Conservation (phyloP, 1,140 invertebrate species). For the Uloborus diversus region DNA sequence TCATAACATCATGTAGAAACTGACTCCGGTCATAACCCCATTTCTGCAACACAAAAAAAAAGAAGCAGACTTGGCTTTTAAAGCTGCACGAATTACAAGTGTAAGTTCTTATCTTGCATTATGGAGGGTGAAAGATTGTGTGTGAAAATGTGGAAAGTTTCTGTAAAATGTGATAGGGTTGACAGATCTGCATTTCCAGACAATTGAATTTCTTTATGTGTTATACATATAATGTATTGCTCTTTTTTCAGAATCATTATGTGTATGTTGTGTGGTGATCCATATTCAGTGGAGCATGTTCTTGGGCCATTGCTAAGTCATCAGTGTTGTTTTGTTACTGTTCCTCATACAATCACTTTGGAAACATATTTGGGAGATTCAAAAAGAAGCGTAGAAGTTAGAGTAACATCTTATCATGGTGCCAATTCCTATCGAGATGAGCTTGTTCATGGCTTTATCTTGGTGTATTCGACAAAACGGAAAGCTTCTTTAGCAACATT, state of each 20-base stretch:
- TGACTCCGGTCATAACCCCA: too few relatives aligned
- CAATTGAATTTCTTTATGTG: too few relatives aligned
- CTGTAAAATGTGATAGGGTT: too few relatives aligned
- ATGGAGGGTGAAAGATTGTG: too few relatives aligned
- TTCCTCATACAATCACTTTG: conserved; percentile 86
- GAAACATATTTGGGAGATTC: conserved; percentile 91
- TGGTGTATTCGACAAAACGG: conserved; percentile 94
- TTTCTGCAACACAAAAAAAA: too few relatives aligned
- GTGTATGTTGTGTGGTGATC: conserved; percentile 97
- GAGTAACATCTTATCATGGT: conserved; percentile 94
- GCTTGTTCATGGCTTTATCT: conserved; percentile 93
- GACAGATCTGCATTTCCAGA: too few relatives aligned
- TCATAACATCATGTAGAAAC: too few relatives aligned
- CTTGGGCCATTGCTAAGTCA: conserved; percentile 87
- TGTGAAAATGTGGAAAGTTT: too few relatives aligned
- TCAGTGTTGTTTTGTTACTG: conserved; percentile 82
- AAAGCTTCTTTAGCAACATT: conserved; percentile 93
- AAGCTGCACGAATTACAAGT: too few relatives aligned
- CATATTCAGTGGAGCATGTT: conserved; percentile 89
- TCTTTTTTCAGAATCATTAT: conserved; percentile 81
- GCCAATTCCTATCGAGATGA: conserved; percentile 91
- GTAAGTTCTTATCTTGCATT: too few relatives aligned
- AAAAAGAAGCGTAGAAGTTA: conserved; percentile 85
- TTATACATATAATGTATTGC: too few relatives aligned
- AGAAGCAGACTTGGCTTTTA: too few relatives aligned